These are phyloP conservation scores for Zygothrica quintamaculata DNA, from an alignment of 2,888 invertebrate genomes.

Conservation along the genomic window DNA sequence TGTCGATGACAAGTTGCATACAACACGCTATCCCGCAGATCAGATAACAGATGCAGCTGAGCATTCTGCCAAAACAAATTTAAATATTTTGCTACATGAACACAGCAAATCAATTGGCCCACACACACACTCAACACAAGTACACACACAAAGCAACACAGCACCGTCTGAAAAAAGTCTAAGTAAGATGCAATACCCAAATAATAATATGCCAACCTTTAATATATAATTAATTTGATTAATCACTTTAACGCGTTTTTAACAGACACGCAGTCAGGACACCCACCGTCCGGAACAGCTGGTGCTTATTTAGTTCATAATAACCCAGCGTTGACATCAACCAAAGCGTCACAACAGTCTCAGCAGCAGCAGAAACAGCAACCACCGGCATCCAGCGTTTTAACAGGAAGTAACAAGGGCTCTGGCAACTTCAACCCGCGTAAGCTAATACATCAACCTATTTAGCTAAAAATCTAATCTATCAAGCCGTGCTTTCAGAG, in stretches of 20 bases:
- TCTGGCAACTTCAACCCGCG: not conserved
- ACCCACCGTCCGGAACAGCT: not conserved
- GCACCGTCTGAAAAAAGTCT: constrained; percentile 9
- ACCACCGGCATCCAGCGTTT: not conserved
- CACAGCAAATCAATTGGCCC: too few relatives aligned
- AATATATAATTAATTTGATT: not conserved
- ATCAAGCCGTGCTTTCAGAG: constrained; percentile 3
- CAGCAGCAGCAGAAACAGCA: not conserved
- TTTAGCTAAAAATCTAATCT: constrained; percentile 16
- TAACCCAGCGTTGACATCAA: not conserved
- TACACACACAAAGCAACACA: constrained; percentile 34
- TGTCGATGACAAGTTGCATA: too few relatives aligned
- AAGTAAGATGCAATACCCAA: constrained; percentile 21
- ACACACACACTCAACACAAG: constrained; percentile 24
- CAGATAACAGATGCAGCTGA: not conserved
- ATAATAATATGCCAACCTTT: not conserved
- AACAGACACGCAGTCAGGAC: not conserved
- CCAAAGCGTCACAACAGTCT: not conserved
- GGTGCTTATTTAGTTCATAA: too few relatives aligned
- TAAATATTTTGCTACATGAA: constrained; percentile 6
- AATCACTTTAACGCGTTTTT: not conserved
- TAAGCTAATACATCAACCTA: not conserved
- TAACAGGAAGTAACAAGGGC: not conserved
- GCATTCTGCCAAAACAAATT: too few relatives aligned
- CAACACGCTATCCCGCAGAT: too few relatives aligned